A percentile compares a stretch with the other conserved stretches of the same genome.
Evolutionary conservation across 30 jellyfish, hydroid and myxozoan species (phyloP).

Genomic region (Rhopilema esculentum): DNA sequence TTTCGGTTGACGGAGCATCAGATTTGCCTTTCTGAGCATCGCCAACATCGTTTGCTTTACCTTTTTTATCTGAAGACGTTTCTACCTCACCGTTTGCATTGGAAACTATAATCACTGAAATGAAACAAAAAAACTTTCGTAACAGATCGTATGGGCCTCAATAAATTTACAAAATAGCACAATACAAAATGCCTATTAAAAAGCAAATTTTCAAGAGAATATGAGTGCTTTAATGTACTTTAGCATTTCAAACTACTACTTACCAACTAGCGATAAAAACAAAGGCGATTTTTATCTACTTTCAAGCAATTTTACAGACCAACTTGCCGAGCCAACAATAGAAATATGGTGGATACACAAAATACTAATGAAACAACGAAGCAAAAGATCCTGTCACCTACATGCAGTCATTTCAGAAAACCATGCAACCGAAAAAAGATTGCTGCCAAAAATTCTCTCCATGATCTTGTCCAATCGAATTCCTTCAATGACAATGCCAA

Average conservation of each 20-base stretch:
- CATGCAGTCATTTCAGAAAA: slow-evolving; percentile 62
- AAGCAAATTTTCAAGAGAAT: background rate
- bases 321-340: too few species aligned
- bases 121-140: background rate
- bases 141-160: too few species aligned
- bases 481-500: slow-evolving; percentile 64
- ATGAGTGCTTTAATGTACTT: too few species aligned
- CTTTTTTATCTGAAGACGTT: background rate
- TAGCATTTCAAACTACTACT: too few species aligned
- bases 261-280: too few species aligned
- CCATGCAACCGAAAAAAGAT: slow-evolving; percentile 60
- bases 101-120: slow-evolving; percentile 7
- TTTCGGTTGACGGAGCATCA: background rate
- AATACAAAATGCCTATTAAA: too few species aligned
- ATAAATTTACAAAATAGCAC: too few species aligned
- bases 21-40: background rate
- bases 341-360: too few species aligned
- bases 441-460: slow-evolving; percentile 37
- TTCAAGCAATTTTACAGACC: too few species aligned
- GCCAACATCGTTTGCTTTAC: slow-evolving; percentile 27
- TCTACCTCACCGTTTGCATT: slow-evolving; percentile 19
- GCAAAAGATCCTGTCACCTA: background rate
- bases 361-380: too few species aligned
- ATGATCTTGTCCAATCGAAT: slow-evolving; percentile 40
- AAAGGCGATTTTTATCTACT: too few species aligned